A percentile compares a stretch with the other conserved stretches of the same genome.
phyloP scores from a whole-genome alignment of 2,113 vertebrate genomes.

The Glaucidium brasilianum region DNA sequence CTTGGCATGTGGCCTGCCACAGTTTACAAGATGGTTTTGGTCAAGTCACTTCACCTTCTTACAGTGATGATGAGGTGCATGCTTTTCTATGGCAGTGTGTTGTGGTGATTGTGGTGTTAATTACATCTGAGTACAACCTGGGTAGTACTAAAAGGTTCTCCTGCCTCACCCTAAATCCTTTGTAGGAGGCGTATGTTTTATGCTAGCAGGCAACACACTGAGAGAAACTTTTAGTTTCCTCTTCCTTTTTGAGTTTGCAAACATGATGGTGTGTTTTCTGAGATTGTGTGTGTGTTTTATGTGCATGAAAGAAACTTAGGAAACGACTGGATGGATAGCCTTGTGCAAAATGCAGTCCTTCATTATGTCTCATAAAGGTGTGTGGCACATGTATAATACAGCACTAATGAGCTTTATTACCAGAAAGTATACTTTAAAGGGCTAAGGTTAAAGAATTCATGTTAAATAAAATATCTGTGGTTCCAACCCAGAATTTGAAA shows the following conservation, averaged over 20 bases:
- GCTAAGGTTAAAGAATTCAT: slow-evolving; percentile 2
- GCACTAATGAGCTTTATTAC: background rate
- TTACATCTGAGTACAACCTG: background rate
- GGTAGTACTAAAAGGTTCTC: background rate
- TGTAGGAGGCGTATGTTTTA: background rate
- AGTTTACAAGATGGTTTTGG: background rate
- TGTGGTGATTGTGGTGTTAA: background rate
- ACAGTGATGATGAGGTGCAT: background rate
- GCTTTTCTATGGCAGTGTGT: background rate
- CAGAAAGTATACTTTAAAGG: background rate
- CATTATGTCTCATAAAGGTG: background rate
- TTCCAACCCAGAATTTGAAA: background rate
- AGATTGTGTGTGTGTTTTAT: background rate
- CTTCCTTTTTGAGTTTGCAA: background rate
- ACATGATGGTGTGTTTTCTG: background rate
- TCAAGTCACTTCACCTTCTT: background rate
- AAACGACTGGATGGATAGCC: background rate
- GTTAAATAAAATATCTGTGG: background rate
- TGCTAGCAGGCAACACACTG: background rate
- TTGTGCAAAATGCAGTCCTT: background rate
- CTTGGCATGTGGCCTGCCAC: background rate
- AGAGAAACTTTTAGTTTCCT: background rate
- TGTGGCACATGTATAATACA: background rate
- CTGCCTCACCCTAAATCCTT: accelerated
- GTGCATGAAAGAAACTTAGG: background rate